A percentile compares a stretch with the other conserved stretches of the same genome.
Conservation (phyloP, 2,888 invertebrate species). For the Deroplatys truncata region DNA sequence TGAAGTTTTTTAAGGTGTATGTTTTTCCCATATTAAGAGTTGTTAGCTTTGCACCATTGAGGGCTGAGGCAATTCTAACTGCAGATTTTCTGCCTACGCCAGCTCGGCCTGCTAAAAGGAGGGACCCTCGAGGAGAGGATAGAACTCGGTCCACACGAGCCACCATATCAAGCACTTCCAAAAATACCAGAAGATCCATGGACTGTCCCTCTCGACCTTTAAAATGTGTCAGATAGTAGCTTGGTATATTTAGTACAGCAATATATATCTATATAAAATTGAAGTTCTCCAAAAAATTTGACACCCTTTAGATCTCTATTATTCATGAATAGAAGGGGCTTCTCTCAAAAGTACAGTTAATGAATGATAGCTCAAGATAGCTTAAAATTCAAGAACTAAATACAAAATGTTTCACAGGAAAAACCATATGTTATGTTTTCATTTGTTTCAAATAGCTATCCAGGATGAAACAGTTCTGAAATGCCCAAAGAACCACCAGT, state of each 20-base stretch:
- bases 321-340: too few relatives aligned
- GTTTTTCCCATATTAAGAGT: conserved; percentile 52
- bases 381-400: too few relatives aligned
- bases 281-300: neutral
- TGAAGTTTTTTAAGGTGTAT: conserved; percentile 63
- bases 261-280: neutral
- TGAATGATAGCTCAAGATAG: too few relatives aligned
- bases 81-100: conserved; percentile 80
- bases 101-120: conserved; percentile 69
- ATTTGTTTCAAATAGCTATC: too few relatives aligned
- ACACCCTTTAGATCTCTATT: too few relatives aligned
- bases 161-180: conserved; percentile 62
- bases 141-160: conserved; percentile 61
- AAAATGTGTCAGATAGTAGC: conserved; percentile 25
- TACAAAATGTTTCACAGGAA: too few relatives aligned
- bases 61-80: conserved; percentile 66
- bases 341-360: too few relatives aligned
- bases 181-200: conserved; percentile 59
- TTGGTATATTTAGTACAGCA: neutral
- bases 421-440: too few relatives aligned
- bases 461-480: too few relatives aligned
- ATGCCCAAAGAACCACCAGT: too few relatives aligned
- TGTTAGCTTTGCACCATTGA: conserved; percentile 62
- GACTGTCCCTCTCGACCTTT: conserved; percentile 62
- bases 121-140: conserved; percentile 57